Evolutionary conservation across 2,797 vertebrate genomes (phyloP).

Genomic region (Chaunax sp.): DNA sequence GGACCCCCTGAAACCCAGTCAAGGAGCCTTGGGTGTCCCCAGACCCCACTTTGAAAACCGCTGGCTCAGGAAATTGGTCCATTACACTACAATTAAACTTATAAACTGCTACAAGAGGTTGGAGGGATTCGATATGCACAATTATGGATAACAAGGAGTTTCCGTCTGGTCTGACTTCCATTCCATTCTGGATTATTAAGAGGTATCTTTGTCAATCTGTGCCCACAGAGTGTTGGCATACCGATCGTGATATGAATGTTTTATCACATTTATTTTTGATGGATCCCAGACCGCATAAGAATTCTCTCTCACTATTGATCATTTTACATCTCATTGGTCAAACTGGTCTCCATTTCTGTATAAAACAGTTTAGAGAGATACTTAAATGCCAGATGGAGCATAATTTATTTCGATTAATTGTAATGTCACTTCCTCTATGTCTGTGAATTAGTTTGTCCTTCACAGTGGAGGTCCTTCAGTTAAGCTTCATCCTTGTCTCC

Average conservation of each 20-base stretch:
- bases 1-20: too few relatives aligned
- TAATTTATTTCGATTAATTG: neutral
- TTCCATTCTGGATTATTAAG: neutral
- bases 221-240: neutral
- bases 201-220: neutral
- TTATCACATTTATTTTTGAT: conserved; percentile 12
- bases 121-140: neutral
- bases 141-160: neutral
- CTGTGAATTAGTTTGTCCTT: neutral
- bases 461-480: conserved; percentile 8
- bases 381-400: neutral
- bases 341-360: neutral
- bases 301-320: conserved; percentile 5
- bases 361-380: neutral
- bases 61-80: too few relatives aligned
- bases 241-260: neutral
- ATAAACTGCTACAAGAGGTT: neutral
- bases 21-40: too few relatives aligned
- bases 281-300: neutral
- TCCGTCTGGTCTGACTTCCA: neutral
- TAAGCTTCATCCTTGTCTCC: conserved; percentile 53
- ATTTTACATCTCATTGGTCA: neutral
- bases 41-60: too few relatives aligned
- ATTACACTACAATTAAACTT: neutral
- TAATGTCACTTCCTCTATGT: neutral